Percentiles rank a stretch among this genome's conserved stretches.
Conservation (phyloP, 1,140 invertebrate species). For the Caenorhabditis inopinata region DNA sequence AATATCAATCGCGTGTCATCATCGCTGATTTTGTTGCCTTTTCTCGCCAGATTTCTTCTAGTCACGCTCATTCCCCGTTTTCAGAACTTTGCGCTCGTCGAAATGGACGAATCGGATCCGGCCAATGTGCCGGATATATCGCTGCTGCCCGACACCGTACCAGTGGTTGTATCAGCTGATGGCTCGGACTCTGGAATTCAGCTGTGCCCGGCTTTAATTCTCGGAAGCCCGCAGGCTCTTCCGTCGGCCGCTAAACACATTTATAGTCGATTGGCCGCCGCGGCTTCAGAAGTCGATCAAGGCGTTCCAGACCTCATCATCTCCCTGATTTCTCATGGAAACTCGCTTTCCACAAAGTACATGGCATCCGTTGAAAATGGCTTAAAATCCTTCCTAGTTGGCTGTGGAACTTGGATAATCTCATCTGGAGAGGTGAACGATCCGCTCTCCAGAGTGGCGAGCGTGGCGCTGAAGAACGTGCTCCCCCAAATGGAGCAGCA, state of each 20-base stretch:
- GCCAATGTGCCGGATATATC: background rate
- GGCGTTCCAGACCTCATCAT: conserved; percentile 60
- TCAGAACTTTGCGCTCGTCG: background rate
- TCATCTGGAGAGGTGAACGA: conserved; percentile 54
- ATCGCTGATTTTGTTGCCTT: too few relatives aligned
- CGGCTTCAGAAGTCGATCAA: conserved; percentile 53
- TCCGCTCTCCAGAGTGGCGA: conserved; percentile 45
- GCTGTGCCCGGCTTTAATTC: conserved; percentile 30
- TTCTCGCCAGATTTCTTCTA: too few relatives aligned
- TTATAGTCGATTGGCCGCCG: conserved; percentile 53
- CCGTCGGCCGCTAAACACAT: conserved; percentile 36
- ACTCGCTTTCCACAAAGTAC: conserved; percentile 50
- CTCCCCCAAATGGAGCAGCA: conserved; percentile 40
- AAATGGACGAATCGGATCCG: background rate
- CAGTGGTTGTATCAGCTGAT: background rate
- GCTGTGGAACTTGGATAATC: conserved; percentile 54
- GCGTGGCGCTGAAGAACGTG: conserved; percentile 42
- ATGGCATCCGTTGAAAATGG: conserved; percentile 35
- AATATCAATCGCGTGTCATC: background rate
- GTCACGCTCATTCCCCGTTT: background rate
- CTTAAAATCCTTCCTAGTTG: conserved; percentile 39
- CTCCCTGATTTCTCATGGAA: conserved; percentile 59
- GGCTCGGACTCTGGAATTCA: conserved; percentile 14
- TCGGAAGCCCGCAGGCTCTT: conserved; percentile 39
- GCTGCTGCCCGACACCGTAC: background rate